These are phyloP conservation scores for Micromesistius poutassou DNA, from an alignment of 2,797 vertebrate genomes.

Conservation along the genomic window DNA sequence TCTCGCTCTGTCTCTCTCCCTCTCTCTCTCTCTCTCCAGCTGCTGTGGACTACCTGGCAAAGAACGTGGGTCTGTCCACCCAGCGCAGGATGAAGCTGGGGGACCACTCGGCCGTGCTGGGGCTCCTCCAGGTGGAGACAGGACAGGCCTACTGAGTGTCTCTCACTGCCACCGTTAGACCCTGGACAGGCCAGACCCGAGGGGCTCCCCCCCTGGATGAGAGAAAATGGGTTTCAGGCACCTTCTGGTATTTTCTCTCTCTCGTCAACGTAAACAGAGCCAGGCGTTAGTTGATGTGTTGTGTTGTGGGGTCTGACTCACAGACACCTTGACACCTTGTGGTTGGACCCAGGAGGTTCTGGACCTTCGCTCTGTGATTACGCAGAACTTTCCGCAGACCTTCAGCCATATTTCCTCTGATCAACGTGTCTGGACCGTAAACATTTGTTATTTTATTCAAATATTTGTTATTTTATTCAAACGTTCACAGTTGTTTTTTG, in stretches of 20 bases:
- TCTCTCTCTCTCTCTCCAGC: conserved; percentile 56
- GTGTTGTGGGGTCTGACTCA: not conserved
- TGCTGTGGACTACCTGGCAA: conserved; percentile 94
- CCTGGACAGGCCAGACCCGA: not conserved
- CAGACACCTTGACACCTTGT: not conserved
- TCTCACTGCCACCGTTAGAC: not conserved
- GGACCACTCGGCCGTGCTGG: conserved; percentile 91
- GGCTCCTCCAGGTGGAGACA: conserved; percentile 93
- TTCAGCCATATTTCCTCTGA: conserved; percentile 29
- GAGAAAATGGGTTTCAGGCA: not conserved
- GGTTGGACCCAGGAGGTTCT: conserved; percentile 7
- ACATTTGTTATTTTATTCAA: not conserved
- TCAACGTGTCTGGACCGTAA: conserved; percentile 34
- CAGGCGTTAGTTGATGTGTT: not conserved
- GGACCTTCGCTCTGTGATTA: conserved; percentile 31
- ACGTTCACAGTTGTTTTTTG: conserved; percentile 24
- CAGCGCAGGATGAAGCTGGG: conserved; percentile 95
- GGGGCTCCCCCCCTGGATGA: not conserved
- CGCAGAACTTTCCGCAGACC: conserved; percentile 14
- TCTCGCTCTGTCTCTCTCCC: conserved; percentile 41
- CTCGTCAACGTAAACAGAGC: not conserved
- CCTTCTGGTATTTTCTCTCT: conserved; percentile 3
- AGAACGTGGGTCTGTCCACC: conserved; percentile 94
- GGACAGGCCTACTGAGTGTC: conserved; percentile 85
- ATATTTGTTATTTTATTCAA: not conserved